Conservation (phyloP, 2,888 invertebrate genomes). For the Lymantria monacha region DNA sequence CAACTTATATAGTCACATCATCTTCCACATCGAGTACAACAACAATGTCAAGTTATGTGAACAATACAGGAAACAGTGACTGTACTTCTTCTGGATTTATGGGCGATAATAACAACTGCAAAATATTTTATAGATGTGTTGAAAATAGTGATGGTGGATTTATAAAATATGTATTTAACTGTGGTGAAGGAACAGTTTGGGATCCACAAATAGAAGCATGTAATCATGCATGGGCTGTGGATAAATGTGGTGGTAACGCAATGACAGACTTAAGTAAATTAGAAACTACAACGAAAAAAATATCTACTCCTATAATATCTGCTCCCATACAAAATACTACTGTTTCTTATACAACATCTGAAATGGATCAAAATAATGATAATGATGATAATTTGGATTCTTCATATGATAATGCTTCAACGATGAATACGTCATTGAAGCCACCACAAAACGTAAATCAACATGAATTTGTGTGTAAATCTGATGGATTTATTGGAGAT, state of each 20-base stretch:
- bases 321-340: constrained; percentile 18
- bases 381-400: neutral
- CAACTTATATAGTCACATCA: constrained; percentile 12
- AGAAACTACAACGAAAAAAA: constrained; percentile 18
- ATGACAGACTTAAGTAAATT: constrained; percentile 17
- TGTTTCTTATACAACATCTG: constrained; percentile 20
- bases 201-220: constrained; percentile 80
- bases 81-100: constrained; percentile 81
- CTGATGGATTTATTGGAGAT: constrained; percentile 83
- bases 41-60: constrained; percentile 13
- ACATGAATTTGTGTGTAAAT: constrained; percentile 25
- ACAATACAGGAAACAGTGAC: constrained; percentile 1
- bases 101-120: constrained; percentile 81
- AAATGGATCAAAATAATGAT: constrained; percentile 1
- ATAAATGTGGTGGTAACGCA: constrained; percentile 42
- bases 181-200: constrained; percentile 86
- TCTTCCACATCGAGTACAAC: constrained; percentile 17
- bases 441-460: neutral
- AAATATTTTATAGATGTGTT: constrained; percentile 86
- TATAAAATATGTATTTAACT: constrained; percentile 83
- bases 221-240: constrained; percentile 81
- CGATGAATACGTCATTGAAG: neutral
- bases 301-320: constrained; percentile 12
- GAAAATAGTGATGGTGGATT: constrained; percentile 82
- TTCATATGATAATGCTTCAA: neutral